Evolutionary conservation across 2,888 invertebrate species (phyloP), one percentile per base, ranked within the genome.

Genomic region (Cheilosia soror): DNA sequence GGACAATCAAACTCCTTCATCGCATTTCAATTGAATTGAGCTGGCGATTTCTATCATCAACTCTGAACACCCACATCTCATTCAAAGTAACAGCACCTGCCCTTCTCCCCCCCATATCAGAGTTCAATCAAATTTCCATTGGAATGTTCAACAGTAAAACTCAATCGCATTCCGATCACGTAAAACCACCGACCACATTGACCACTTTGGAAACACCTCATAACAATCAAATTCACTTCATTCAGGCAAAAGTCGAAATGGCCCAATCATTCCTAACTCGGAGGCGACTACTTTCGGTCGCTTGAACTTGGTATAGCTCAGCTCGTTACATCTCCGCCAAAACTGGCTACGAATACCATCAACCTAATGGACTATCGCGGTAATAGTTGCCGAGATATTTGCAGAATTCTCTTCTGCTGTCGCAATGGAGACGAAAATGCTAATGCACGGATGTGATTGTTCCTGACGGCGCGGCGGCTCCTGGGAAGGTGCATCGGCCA

Each of bases 221-320:
- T 83, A 83, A 83, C 83, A 83, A 83, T 83, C 83, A 79, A 79
- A 83, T 78, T 83, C 78, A 79, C 83, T 72, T 73, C 72, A 72
- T 62, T 62, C 27, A 49, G 62, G 58, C 62, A 49, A 55, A 68
- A 73, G 51, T 60, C 57, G 57, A 73, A 66, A 62, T 68, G 72
- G 57, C 29, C 68, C 72, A 76, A 81, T 76, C 77, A 66, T 58
- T 72, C 62, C 49, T 44, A 58, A 77, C 71, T 82, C 66, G 77
- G 40, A 40, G 25, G 44, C 53, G 58, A 49, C 71, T 31, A 73
- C 68, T 80, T 80, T 44, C 25, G 33, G 33, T 31, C 6, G 58
- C 20, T 29, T 4, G 15, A 11, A 20, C 55, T 71, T 78, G 57
- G 27, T 69, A 69, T 42, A 51, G 27, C 65, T 25, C 44, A 47